These are phyloP conservation scores for Oikopleura vanhoeffeni DNA, from an alignment of 23 tunicate species.

Conservation along the genomic window DNA sequence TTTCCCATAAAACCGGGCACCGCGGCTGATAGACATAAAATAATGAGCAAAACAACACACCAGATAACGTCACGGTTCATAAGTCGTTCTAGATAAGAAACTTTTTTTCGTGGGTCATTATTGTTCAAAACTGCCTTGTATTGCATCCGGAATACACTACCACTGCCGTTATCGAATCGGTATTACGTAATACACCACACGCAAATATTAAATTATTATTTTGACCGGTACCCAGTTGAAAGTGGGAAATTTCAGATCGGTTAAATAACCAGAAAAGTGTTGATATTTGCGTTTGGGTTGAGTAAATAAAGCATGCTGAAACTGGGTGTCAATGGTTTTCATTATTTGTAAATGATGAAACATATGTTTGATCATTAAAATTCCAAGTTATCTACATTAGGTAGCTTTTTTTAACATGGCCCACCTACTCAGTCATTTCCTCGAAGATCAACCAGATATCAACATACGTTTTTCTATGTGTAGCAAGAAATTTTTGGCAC, in stretches of 20 bases:
- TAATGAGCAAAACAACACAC: conserved; percentile 50
- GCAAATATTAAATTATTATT: conserved; percentile 54
- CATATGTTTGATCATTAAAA: too few species aligned
- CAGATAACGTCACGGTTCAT: conserved; percentile 89
- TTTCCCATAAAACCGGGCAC: conserved; percentile 72
- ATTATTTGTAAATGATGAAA: not conserved
- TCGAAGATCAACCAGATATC: too few species aligned
- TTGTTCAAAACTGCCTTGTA: conserved; percentile 88
- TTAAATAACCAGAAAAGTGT: conserved; percentile 49
- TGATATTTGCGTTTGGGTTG: conserved; percentile 63
- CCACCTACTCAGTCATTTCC: too few species aligned
- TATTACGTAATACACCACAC: conserved; percentile 76
- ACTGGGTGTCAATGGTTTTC: not conserved
- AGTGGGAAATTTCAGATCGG: conserved; percentile 16
- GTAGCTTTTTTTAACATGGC: too few species aligned
- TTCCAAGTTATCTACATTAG: too few species aligned
- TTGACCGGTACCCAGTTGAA: conserved; percentile 30
- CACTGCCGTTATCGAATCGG: conserved; percentile 78
- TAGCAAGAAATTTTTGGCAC: too few species aligned
- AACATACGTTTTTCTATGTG: too few species aligned
- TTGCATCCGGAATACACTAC: conserved; percentile 90
- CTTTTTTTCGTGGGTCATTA: conserved; percentile 69
- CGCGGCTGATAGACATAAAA: conserved; percentile 63
- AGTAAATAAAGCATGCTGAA: conserved; percentile 38
- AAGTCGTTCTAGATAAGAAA: conserved; percentile 28